phyloP scores from a whole-genome alignment of 2,797 vertebrate genomes.

The Lagodon rhomboides region DNA sequence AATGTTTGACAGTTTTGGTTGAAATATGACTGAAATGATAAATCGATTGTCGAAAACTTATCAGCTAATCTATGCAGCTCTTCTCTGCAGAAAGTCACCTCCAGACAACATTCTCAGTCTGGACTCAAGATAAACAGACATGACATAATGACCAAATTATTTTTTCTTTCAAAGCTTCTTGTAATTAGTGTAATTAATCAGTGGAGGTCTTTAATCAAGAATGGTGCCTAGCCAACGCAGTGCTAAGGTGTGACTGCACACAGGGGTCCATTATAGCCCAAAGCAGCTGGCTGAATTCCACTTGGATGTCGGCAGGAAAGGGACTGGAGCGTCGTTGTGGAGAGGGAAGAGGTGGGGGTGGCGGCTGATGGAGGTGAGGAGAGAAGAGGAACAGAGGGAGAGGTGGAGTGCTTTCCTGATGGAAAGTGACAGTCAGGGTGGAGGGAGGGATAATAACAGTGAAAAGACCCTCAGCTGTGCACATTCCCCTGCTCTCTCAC shows the following conservation, averaged over 20 bases:
- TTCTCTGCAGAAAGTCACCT: conserved; percentile 1
- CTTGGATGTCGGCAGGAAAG: conserved; percentile 55
- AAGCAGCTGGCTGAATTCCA: conserved; percentile 59
- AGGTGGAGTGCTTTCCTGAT: conserved; percentile 79
- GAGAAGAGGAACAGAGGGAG: conserved; percentile 68
- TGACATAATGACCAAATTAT: neutral
- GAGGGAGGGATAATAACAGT: conserved; percentile 51
- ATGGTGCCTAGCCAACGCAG: conserved; percentile 4
- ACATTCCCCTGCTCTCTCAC: conserved; percentile 19
- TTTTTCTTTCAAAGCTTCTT: conserved; percentile 2
- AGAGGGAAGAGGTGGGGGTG: neutral
- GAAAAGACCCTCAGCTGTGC: conserved; percentile 47
- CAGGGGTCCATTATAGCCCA: conserved; percentile 35
- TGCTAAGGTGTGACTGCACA: conserved; percentile 35
- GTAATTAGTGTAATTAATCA: conserved; percentile 35
- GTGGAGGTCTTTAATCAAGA: conserved; percentile 33
- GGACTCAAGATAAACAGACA: neutral
- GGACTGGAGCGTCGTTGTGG: conserved; percentile 28
- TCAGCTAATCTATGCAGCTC: too few species aligned
- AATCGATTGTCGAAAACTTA: too few species aligned
- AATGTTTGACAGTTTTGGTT: too few species aligned
- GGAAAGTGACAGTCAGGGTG: conserved; percentile 72
- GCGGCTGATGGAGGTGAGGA: conserved; percentile 60
- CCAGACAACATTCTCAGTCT: neutral
- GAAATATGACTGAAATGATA: too few species aligned